These are phyloP conservation scores for Bettongia penicillata DNA, from an alignment of 2,113 vertebrate species.

Conservation along the genomic window DNA sequence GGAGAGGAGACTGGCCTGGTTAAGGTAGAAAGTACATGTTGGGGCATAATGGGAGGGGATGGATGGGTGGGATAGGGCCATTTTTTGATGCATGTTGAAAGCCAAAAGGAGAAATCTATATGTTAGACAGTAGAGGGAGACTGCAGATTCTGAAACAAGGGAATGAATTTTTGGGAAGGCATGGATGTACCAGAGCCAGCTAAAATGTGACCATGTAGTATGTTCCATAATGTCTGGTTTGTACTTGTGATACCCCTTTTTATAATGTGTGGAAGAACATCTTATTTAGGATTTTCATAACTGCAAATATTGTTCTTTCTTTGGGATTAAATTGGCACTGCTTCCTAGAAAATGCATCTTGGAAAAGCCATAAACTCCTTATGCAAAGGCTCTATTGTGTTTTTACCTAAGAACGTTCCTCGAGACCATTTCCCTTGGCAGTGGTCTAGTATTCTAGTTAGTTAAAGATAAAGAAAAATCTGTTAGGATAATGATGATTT, in stretches of 20 bases:
- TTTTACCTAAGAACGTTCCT: not conserved
- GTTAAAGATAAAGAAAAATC: not conserved
- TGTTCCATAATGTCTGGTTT: not conserved
- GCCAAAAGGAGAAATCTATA: not conserved
- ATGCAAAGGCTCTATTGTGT: not conserved
- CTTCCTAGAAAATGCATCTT: not conserved
- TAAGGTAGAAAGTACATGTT: not conserved
- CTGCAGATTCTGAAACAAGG: not conserved
- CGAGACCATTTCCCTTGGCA: not conserved
- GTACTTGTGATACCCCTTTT: not conserved
- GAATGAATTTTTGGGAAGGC: not conserved
- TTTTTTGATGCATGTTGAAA: not conserved
- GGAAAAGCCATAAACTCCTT: not conserved
- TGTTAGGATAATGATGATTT: not conserved
- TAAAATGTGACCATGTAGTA: not conserved
- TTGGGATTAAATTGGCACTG: not conserved
- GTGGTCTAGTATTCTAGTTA: not conserved
- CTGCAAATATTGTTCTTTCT: not conserved
- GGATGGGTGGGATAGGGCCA: not conserved
- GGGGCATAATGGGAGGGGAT: not conserved
- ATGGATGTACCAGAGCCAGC: not conserved
- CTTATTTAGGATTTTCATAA: not conserved
- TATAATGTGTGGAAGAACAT: not conserved
- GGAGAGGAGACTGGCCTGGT: not conserved
- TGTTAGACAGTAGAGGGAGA: not conserved